Evolutionary conservation across 2,888 invertebrate genomes (phyloP).

Genomic region (Clostera curtula): DNA sequence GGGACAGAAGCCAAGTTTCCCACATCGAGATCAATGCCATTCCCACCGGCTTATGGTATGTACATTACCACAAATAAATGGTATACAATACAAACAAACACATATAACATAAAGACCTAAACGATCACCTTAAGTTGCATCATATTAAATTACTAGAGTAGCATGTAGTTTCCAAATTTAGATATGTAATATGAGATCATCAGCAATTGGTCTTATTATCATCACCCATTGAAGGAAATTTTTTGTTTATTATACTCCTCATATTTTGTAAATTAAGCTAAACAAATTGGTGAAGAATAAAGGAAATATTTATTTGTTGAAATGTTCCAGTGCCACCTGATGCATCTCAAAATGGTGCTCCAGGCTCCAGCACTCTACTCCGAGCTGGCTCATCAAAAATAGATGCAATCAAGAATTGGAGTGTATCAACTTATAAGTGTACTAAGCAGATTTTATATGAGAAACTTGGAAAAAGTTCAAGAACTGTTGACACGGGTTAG

Average conservation of each 20-base stretch:
- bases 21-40: conserved; percentile 80
- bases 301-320: no score
- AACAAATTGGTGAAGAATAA: no score
- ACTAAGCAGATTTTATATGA: conserved; percentile 97
- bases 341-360: conserved; percentile 78
- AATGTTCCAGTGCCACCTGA: conserved; percentile 73
- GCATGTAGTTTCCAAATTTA: no score
- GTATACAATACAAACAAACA: neutral
- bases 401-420: conserved; percentile 96
- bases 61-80: conserved; percentile 7
- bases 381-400: conserved; percentile 87
- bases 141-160: no score
- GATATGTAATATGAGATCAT: no score
- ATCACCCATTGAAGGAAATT: no score
- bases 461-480: conserved; percentile 94
- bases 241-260: no score
- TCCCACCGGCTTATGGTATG: conserved; percentile 79
- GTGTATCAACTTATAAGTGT: conserved; percentile 98
- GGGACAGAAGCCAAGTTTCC: conserved; percentile 81
- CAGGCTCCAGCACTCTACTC: conserved; percentile 70
- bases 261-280: no score
- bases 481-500: conserved; percentile 89
- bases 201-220: no score
- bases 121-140: neutral
- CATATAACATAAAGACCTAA: neutral